Evolutionary conservation across 1,140 invertebrate species (phyloP), one percentile per base, ranked within the genome.

Genomic region (Patella vulgata): DNA sequence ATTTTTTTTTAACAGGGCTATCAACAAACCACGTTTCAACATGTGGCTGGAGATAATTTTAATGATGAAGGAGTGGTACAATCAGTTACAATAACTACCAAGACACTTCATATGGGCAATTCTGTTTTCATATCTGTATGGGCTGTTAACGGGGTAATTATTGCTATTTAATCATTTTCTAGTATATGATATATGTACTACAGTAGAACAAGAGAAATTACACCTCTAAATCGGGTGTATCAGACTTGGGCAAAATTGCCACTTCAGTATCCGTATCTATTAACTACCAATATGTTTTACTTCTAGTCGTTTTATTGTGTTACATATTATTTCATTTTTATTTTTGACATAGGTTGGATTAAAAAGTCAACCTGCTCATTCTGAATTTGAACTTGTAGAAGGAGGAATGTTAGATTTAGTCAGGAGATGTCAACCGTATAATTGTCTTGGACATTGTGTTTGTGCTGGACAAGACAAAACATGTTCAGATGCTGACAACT

Each of bases 61-160:
- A 31, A 58, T 14, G 65, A 73, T 44, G 71, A 73, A 51, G 71
- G 71, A 21, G 46, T 48, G 25, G 23, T 73, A 28, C 71, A 73
- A 42, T 39, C 58, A 12, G 55, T 57, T 36, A 53, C 46, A 39
- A 44, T 68, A 23, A 14, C 51, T 14, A 68, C 68, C 5, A 27
- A 63, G 43, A 60, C 42, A 8, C 51, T 70, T 23, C 39, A 5
- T 1, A 40, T 47, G 9, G 39, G 33, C 11, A 31, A 59, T 19
- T 21, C 30, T 19, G 36, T 73, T 3, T 73, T 59, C 55, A 40
- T 73, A 2, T 52, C 42, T 47, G 42, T 71, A 4, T 70, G 68
- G 65, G 68, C 68, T 25, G 66, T 68, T 2, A 70, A 73, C 25
- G 42, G 48, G 51, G 71, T 70, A 61, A 44, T 40, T 60, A 12